Conservation (phyloP, 1,140 invertebrate genomes). For the Phortica variegata region DNA sequence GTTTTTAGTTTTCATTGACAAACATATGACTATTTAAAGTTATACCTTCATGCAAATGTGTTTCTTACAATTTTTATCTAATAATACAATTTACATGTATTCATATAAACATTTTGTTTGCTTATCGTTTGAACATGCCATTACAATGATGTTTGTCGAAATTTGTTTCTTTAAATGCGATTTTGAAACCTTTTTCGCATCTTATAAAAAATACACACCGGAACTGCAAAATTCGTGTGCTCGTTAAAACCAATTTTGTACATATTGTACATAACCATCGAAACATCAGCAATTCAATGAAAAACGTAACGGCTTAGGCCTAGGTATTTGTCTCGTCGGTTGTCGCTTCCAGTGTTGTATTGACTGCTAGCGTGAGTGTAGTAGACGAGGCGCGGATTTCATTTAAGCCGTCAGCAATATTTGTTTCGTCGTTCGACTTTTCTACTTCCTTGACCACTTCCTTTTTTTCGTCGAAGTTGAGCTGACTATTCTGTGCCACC, state of each 20-base stretch:
- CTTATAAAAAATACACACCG: slow-evolving; percentile 6
- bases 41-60: neutral
- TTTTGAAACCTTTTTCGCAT: slow-evolving; percentile 42
- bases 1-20: neutral
- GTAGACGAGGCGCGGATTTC: slow-evolving; percentile 20
- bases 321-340: neutral
- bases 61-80: too few relatives aligned
- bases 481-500: slow-evolving; percentile 11
- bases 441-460: too few relatives aligned
- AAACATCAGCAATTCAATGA: too few relatives aligned
- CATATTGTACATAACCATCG: too few relatives aligned
- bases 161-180: slow-evolving; percentile 32
- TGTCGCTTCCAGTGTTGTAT: slow-evolving; percentile 21
- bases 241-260: neutral
- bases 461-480: neutral
- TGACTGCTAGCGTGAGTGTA: neutral
- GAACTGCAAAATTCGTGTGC: neutral
- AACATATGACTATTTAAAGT: neutral
- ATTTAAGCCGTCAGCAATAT: slow-evolving; percentile 15
- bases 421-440: too few relatives aligned
- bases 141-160: neutral
- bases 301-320: too few relatives aligned
- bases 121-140: neutral
- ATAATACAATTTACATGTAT: neutral
- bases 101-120: neutral